Base-by-base conservation (phyloP, 2,797 vertebrate species). In the Bufotes viridis region DNA sequence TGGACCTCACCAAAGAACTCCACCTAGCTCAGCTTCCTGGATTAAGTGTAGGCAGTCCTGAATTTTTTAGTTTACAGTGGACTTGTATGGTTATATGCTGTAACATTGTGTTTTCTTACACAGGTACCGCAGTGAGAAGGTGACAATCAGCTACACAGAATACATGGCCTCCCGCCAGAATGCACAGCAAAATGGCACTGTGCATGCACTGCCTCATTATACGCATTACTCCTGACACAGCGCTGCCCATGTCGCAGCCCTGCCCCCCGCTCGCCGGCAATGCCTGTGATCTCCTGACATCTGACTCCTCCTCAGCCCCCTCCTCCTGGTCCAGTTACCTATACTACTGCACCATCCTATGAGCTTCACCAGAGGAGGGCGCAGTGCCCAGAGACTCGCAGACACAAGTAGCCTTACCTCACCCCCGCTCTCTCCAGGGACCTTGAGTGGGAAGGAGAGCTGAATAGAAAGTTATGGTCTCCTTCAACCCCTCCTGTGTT, bases 171-270 rank as follows among this genome's bases (percentile, higher is more conserved):
- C 96, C 90, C 95, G 95, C 85, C 96, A 96, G 90, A 95, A 95
- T 86, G 95, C 94, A 94, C 95, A 96, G 92, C 96, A 96, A 93
- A 96, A 96, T 78, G 96, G 96, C 94, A 94, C 94, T 93, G 94
- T 96, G 93, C 96, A 96, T 94, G 95, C 95, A 92, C 94, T 95
- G 0, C 95, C 96, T 93, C 95, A 96, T 91, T 96, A 96, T 95
- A 96, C 96, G 95, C 96, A 96, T 96, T 96, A 96, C 96, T 96
- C 96, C 96, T 96, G 96, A 96, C 96, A 96, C 95, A 93, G 89
- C 94, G 95, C 95, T 95, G 94, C 95, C 95, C 94, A 94, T 93
- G 93, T 94, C 94, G 61, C 95, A 95, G 94, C 94, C 95, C 93
- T 94, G 93, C 90, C 93, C 95, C 93, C 92, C 94, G 78, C 95